These are phyloP conservation scores for Greenwoodochromis staneri DNA, from an alignment of 2,113 vertebrate genomes.

Conservation along the genomic window DNA sequence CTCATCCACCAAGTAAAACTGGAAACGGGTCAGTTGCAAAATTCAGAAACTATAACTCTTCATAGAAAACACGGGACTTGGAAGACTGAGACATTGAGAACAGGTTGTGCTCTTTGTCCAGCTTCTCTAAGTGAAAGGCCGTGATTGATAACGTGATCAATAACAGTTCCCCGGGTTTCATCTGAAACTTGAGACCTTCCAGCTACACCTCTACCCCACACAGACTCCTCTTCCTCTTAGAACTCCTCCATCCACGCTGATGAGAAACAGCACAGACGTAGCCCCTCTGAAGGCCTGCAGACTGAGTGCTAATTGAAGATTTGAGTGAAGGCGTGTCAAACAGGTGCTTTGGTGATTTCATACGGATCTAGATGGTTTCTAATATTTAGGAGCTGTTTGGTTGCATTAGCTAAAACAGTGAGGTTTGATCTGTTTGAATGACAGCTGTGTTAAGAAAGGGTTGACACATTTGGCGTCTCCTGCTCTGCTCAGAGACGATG, in stretches of 20 bases:
- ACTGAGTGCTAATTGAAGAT: neutral
- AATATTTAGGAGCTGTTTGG: neutral
- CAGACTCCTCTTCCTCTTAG: neutral
- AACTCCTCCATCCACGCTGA: neutral
- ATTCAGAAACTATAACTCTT: neutral
- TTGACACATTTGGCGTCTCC: neutral
- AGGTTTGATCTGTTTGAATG: neutral
- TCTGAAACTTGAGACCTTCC: neutral
- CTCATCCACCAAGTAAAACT: neutral
- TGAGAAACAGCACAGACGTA: fast-evolving
- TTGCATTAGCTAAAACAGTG: neutral
- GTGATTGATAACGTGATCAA: neutral
- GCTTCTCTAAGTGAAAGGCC: neutral
- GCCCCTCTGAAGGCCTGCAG: neutral
- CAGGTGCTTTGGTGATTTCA: neutral
- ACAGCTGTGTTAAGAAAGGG: neutral
- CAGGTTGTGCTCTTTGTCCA: neutral
- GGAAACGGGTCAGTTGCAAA: neutral
- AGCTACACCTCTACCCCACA: neutral
- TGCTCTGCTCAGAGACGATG: neutral
- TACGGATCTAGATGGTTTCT: neutral
- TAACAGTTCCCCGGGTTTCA: neutral
- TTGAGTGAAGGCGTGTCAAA: fast-evolving
- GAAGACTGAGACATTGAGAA: neutral
- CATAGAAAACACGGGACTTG: neutral